A percentile compares a stretch with the other conserved stretches of the same genome.
Evolutionary conservation across 2,888 invertebrate genomes (phyloP).

Genomic region (Caradrina kadenii): DNA sequence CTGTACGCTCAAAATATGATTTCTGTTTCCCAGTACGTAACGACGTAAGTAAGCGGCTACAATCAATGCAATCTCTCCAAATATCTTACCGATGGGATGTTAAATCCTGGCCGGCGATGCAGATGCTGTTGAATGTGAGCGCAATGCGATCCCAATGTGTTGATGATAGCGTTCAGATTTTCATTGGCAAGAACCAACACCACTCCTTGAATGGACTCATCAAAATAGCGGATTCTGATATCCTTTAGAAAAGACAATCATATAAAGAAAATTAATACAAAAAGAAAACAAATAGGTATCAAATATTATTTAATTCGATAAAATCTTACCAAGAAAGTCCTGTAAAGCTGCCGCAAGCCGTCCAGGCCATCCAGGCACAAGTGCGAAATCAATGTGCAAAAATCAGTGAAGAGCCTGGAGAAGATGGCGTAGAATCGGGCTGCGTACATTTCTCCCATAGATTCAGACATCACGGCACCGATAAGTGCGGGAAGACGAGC

Average conservation of each 20-base stretch:
- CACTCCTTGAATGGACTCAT: constrained; percentile 54
- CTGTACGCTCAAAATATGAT: background rate
- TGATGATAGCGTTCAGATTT: constrained; percentile 62
- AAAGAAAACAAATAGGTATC: background rate
- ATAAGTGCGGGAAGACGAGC: constrained; percentile 75
- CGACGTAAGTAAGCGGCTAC: too few relatives aligned
- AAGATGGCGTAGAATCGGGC: constrained; percentile 76
- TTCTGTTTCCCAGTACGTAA: too few relatives aligned
- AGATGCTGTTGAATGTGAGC: constrained; percentile 68
- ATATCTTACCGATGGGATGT: constrained; percentile 44
- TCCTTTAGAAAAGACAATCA: constrained; percentile 50
- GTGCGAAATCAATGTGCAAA: constrained; percentile 73
- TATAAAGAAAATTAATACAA: background rate
- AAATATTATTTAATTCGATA: background rate
- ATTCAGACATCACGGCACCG: constrained; percentile 71
- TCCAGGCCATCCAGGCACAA: constrained; percentile 71
- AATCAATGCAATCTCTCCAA: too few relatives aligned
- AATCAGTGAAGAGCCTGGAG: constrained; percentile 73
- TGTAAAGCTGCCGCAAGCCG: constrained; percentile 69
- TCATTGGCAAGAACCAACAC: constrained; percentile 62
- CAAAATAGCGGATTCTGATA: constrained; percentile 54
- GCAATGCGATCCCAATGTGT: constrained; percentile 56
- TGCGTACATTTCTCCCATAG: constrained; percentile 64
- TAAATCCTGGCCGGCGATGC: constrained; percentile 44
- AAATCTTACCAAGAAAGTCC: constrained; percentile 71